Conservation (phyloP, 2,888 invertebrate genomes). For the Apodemia zela region DNA sequence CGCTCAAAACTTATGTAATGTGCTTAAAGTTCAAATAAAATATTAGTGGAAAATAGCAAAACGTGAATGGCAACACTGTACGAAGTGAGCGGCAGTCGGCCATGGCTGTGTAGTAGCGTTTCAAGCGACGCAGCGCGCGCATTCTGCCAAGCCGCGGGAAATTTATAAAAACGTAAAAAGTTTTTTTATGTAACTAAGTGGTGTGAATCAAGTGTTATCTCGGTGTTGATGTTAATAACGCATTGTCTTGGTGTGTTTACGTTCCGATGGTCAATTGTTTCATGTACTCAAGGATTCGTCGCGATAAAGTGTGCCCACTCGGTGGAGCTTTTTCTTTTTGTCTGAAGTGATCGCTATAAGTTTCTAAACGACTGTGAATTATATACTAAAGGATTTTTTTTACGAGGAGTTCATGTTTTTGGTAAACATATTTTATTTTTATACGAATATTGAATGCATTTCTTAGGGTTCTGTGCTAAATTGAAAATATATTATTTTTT, state of each 20-base stretch:
- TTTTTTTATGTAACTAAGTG: conserved; percentile 42
- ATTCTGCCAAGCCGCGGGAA: conserved; percentile 8
- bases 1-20: neutral
- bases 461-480: neutral
- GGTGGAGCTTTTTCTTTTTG: conserved; percentile 15
- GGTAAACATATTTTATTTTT: neutral
- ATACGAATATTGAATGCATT: neutral
- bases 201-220: conserved; percentile 21
- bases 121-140: conserved; percentile 35
- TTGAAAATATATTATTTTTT: too few relatives aligned
- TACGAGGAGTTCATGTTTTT: conserved; percentile 8
- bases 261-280: conserved; percentile 44
- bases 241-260: conserved; percentile 47
- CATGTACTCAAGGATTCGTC: conserved; percentile 15
- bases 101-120: conserved; percentile 44
- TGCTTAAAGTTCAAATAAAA: neutral
- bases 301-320: neutral
- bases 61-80: conserved; percentile 46
- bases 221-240: conserved; percentile 27
- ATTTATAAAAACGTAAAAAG: conserved; percentile 21
- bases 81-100: conserved; percentile 67
- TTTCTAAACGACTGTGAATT: conserved; percentile 4
- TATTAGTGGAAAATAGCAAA: conserved; percentile 25
- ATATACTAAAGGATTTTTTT: conserved; percentile 13
- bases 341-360: conserved; percentile 15